A percentile compares a stretch with the other conserved stretches of the same genome.
Conservation (phyloP, 1,140 invertebrate genomes). For the Drosophila rufa region DNA sequence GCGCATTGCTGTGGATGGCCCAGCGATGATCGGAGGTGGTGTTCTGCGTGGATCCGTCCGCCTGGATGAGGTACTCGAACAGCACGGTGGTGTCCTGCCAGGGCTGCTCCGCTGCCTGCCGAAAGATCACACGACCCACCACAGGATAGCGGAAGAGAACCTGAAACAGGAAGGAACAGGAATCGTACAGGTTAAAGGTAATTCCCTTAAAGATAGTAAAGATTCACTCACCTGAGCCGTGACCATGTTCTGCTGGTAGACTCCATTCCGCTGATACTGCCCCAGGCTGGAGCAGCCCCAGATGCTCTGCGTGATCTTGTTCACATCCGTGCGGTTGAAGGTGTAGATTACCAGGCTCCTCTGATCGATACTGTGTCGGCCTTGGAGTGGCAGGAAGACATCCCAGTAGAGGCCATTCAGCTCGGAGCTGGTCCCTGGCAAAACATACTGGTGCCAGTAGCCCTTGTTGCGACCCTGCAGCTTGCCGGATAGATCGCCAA, state of each 20-base stretch:
- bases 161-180: neutral
- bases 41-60: slow-evolving; percentile 93
- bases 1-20: slow-evolving; percentile 88
- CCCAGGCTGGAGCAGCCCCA: slow-evolving; percentile 90
- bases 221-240: slow-evolving; percentile 87
- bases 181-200: neutral
- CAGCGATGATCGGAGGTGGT: slow-evolving; percentile 91
- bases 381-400: slow-evolving; percentile 94
- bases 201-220: too few relatives aligned
- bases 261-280: slow-evolving; percentile 88
- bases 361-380: slow-evolving; percentile 91
- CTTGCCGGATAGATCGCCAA: slow-evolving; percentile 96
- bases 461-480: slow-evolving; percentile 90
- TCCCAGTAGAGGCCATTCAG: slow-evolving; percentile 92
- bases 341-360: slow-evolving; percentile 93
- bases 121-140: slow-evolving; percentile 93
- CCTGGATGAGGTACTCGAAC: slow-evolving; percentile 92
- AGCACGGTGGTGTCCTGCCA: slow-evolving; percentile 92
- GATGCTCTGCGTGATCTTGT: slow-evolving; percentile 86
- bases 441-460: slow-evolving; percentile 88
- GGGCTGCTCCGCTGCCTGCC: slow-evolving; percentile 92
- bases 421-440: slow-evolving; percentile 89
- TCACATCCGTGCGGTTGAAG: slow-evolving; percentile 86
- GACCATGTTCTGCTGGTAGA: slow-evolving; percentile 89
- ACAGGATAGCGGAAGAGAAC: slow-evolving; percentile 94